A percentile compares a stretch with the other conserved stretches of the same genome.
These are phyloP conservation scores for Pyrochroa serraticornis DNA, from an alignment of 2,888 invertebrate genomes.

Conservation along the genomic window DNA sequence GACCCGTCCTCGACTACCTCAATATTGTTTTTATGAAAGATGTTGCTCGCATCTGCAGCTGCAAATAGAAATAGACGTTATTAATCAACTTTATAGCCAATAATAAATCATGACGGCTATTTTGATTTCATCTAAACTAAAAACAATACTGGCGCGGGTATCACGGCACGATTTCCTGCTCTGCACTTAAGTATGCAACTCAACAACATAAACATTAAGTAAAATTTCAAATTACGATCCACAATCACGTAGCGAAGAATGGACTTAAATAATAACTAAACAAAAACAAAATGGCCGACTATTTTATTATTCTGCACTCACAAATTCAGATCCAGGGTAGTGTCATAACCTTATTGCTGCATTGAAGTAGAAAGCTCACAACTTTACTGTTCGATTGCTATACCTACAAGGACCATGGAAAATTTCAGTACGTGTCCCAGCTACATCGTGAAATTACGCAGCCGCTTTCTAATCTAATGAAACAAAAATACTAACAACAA, in stretches of 20 bases:
- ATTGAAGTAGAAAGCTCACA: constrained; percentile 33
- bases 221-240: constrained; percentile 45
- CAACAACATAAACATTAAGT: constrained; percentile 37
- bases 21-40: constrained; percentile 53
- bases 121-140: constrained; percentile 6
- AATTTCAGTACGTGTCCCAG: not conserved
- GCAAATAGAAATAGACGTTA: constrained; percentile 26
- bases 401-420: constrained; percentile 21
- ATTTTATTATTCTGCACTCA: constrained; percentile 47
- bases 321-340: constrained; percentile 46
- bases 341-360: constrained; percentile 38
- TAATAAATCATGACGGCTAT: constrained; percentile 28
- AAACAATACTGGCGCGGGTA: too few species aligned
- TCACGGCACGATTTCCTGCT: constrained; percentile 33
- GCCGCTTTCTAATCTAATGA: not conserved
- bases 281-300: constrained; percentile 48
- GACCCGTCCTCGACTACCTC: constrained; percentile 33
- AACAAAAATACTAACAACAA: not conserved
- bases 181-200: constrained; percentile 32
- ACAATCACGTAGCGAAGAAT: constrained; percentile 47
- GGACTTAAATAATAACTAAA: constrained; percentile 42
- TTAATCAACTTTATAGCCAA: constrained; percentile 34
- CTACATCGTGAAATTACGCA: not conserved
- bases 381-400: constrained; percentile 34
- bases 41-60: constrained; percentile 36